Percentiles rank a stretch among this genome's conserved stretches.
phyloP scores from a whole-genome alignment of 1,140 invertebrate genomes.

The Anoplolepis gracilipes region DNA sequence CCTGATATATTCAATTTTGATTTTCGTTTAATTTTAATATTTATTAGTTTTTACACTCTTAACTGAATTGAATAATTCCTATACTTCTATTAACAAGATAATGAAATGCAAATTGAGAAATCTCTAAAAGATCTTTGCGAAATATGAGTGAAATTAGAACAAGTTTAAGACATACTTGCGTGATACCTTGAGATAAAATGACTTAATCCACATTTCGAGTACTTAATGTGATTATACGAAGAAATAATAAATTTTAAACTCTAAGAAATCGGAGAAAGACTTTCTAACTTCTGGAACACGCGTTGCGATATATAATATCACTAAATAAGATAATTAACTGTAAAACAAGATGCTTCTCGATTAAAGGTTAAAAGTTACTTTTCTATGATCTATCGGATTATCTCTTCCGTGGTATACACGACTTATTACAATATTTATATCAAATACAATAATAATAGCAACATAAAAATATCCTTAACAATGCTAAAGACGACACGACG shows the following conservation, averaged over 20 bases:
- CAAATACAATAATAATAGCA: not conserved
- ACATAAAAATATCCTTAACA: not conserved
- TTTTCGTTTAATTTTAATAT: not conserved
- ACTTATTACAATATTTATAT: slow-evolving; percentile 32
- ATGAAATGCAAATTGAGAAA: not conserved
- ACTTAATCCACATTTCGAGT: not conserved
- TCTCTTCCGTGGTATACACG: not conserved
- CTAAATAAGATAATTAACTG: slow-evolving; percentile 25
- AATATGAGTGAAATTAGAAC: slow-evolving; percentile 19
- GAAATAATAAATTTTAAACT: slow-evolving; percentile 44
- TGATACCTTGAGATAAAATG: slow-evolving; percentile 20
- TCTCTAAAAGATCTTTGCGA: not conserved
- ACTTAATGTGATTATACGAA: not conserved
- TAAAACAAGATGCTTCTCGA: not conserved
- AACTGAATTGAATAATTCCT: not conserved
- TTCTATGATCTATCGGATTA: slow-evolving; percentile 25
- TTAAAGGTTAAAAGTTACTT: slow-evolving; percentile 39
- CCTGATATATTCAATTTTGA: not conserved
- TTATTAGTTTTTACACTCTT: not conserved
- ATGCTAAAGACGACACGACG: not conserved
- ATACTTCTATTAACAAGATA: not conserved
- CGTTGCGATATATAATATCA: not conserved
- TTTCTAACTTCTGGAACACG: slow-evolving; percentile 33
- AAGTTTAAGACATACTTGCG: not conserved
- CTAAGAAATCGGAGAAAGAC: not conserved